These are phyloP conservation scores for Synanthedon myopaeformis DNA, from an alignment of 2,888 invertebrate genomes.

Conservation along the genomic window DNA sequence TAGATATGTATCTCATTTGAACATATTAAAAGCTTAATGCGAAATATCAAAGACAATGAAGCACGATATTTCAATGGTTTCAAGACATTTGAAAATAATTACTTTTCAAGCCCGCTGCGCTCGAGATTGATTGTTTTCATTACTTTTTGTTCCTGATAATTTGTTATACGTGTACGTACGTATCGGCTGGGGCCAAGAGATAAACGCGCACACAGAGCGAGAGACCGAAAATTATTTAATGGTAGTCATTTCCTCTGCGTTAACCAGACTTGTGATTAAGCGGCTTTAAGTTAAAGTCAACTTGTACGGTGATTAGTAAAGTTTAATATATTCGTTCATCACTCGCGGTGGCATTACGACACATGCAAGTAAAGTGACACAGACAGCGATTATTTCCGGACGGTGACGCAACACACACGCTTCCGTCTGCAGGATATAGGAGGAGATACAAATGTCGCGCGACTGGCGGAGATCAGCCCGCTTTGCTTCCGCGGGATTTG, in stretches of 20 bases:
- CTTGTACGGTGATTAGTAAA: conserved; percentile 11
- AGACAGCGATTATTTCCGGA: conserved; percentile 64
- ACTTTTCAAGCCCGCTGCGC: conserved; percentile 17
- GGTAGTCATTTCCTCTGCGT: conserved; percentile 29
- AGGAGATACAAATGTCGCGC: conserved; percentile 43
- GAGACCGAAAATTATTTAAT: conserved; percentile 23
- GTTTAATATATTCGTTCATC: conserved; percentile 11
- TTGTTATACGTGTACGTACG: conserved; percentile 16
- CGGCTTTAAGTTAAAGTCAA: conserved; percentile 9
- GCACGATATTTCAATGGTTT: too few species aligned
- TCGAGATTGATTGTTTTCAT: conserved; percentile 36
- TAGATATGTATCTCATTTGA: background rate
- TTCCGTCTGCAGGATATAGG: conserved; percentile 59
- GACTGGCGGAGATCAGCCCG: conserved; percentile 34
- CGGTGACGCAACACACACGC: conserved; percentile 54
- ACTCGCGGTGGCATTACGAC: conserved; percentile 18
- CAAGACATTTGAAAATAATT: conserved; percentile 35
- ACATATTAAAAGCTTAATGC: conserved; percentile 21
- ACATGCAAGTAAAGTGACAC: conserved; percentile 38
- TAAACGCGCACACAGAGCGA: background rate
- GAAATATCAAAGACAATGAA: too few species aligned
- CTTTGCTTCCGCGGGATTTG: conserved; percentile 43
- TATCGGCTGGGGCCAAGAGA: background rate
- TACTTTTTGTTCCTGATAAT: conserved; percentile 32
- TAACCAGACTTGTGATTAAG: conserved; percentile 13